These are phyloP conservation scores for Horisme vitalbata DNA, from an alignment of 2,888 invertebrate species.

Conservation along the genomic window DNA sequence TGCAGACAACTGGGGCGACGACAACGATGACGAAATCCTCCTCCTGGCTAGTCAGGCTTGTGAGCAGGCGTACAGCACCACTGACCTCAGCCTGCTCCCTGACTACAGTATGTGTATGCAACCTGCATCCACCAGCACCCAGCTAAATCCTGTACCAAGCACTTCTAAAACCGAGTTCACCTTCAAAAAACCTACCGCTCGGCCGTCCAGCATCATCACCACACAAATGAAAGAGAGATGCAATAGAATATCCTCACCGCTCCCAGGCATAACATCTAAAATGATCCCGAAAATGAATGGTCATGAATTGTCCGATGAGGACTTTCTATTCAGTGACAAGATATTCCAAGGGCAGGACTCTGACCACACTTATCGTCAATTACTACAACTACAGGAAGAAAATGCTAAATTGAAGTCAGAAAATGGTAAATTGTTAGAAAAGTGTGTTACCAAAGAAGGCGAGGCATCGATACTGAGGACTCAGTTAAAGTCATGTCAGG, in stretches of 20 bases:
- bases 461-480: conserved; percentile 81
- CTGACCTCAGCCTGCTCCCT: conserved; percentile 51
- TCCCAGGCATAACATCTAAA: conserved; percentile 64
- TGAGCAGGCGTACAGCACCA: conserved; percentile 59
- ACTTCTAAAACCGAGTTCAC: conserved; percentile 55
- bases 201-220: conserved; percentile 45
- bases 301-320: conserved; percentile 50
- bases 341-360: conserved; percentile 57
- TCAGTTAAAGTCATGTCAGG: conserved; percentile 75
- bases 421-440: conserved; percentile 70
- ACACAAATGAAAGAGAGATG: conserved; percentile 64
- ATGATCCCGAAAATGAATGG: conserved; percentile 40
- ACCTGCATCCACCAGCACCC: conserved; percentile 68
- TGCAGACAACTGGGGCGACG: conserved; percentile 69
- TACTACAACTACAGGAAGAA: conserved; percentile 65
- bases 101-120: conserved; percentile 69
- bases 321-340: conserved; percentile 61
- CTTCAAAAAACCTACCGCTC: conserved; percentile 62
- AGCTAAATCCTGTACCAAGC: conserved; percentile 51
- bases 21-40: conserved; percentile 74
- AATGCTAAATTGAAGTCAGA: conserved; percentile 69
- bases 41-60: conserved; percentile 75
- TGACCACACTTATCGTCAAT: conserved; percentile 57
- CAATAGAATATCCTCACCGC: conserved; percentile 64
- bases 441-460: conserved; percentile 80